These are phyloP conservation scores for Teleopsis dalmanni DNA, from an alignment of 1,140 invertebrate species.

Conservation along the genomic window DNA sequence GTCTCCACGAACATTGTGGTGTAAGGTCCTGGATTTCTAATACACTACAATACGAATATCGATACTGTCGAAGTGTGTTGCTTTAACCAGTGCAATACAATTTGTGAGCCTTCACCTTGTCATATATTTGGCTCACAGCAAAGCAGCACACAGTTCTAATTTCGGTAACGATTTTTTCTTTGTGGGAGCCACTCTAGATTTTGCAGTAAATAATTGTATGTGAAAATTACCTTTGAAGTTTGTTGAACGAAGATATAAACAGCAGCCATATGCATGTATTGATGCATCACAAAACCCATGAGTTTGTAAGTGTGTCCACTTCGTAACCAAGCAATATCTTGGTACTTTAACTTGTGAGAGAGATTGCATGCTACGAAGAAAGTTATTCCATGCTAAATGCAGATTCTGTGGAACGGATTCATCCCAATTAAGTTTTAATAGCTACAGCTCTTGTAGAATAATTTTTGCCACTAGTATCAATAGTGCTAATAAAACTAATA, in stretches of 20 bases:
- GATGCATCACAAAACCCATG: too few species aligned
- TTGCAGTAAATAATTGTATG: neutral
- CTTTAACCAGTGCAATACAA: too few species aligned
- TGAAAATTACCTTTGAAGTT: neutral
- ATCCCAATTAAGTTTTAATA: slow-evolving; percentile 33
- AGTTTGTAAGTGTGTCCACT: too few species aligned
- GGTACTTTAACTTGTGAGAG: neutral
- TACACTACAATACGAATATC: too few species aligned
- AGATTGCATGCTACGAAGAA: slow-evolving; percentile 11
- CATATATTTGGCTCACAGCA: too few species aligned
- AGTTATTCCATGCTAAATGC: slow-evolving; percentile 15
- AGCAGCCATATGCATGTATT: neutral
- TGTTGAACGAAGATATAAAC: neutral
- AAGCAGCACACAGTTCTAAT: too few species aligned
- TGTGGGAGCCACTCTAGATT: neutral
- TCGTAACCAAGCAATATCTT: neutral
- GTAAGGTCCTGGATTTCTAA: too few species aligned
- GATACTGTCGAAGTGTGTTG: too few species aligned
- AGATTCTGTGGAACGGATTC: slow-evolving; percentile 21
- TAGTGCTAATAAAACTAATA: neutral
- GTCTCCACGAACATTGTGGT: too few species aligned
- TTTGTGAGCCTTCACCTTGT: too few species aligned
- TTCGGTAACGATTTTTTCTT: neutral
- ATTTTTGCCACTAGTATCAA: slow-evolving; percentile 6
- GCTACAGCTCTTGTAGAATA: slow-evolving; percentile 34